phyloP scores from a whole-genome alignment of 2,888 invertebrate genomes.

The Antheraea assamensis region DNA sequence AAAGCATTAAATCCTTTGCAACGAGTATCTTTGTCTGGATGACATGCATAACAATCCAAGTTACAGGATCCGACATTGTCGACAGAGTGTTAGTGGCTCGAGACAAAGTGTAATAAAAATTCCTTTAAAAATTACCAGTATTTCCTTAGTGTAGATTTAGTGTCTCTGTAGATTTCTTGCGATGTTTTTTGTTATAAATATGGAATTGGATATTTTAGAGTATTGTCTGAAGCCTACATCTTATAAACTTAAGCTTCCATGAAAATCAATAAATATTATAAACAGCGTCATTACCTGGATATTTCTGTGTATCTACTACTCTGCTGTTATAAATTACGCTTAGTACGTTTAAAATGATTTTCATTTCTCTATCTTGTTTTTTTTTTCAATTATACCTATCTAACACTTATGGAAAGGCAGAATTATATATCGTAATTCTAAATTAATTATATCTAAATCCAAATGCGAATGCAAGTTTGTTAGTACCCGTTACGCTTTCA shows the following conservation, averaged over 20 bases:
- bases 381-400: too few species aligned
- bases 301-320: too few species aligned
- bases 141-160: constrained; percentile 9
- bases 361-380: too few species aligned
- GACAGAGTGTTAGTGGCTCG: constrained; percentile 14
- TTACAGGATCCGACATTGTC: constrained; percentile 13
- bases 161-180: background rate
- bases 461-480: too few species aligned
- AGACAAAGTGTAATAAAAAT: background rate
- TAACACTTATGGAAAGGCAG: too few species aligned
- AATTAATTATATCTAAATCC: too few species aligned
- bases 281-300: too few species aligned
- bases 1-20: background rate
- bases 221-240: background rate
- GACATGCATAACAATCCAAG: background rate
- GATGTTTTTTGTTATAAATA: background rate
- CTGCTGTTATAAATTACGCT: too few species aligned
- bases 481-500: too few species aligned
- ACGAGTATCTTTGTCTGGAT: background rate
- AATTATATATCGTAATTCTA: too few species aligned
- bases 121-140: constrained; percentile 17
- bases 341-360: too few species aligned
- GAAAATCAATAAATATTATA: too few species aligned
- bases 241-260: background rate
- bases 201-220: background rate